phyloP scores from a whole-genome alignment of 1,140 invertebrate genomes.

The Asbolus verrucosus region DNA sequence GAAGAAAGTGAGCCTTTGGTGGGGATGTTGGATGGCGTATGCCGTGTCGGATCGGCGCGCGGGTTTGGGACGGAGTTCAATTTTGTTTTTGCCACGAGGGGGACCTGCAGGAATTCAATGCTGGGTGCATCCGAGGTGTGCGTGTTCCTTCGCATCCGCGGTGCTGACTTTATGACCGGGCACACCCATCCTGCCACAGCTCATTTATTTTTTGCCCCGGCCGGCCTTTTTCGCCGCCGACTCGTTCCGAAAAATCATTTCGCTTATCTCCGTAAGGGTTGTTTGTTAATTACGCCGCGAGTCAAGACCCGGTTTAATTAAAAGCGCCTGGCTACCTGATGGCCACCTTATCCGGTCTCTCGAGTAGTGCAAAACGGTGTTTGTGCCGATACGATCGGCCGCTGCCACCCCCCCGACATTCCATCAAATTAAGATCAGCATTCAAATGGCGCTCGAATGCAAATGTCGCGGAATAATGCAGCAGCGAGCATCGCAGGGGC shows the following conservation, averaged over 20 bases:
- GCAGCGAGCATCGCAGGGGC: slow-evolving; percentile 41
- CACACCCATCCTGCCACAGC: slow-evolving; percentile 50
- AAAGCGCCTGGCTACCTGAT: slow-evolving; percentile 34
- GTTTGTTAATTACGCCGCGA: slow-evolving; percentile 50
- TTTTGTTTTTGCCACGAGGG: no score
- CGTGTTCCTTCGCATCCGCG: slow-evolving; percentile 23
- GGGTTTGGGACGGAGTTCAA: no score
- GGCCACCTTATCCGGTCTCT: slow-evolving; percentile 57
- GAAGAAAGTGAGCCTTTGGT: no score
- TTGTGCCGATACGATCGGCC: slow-evolving; percentile 44
- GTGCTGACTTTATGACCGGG: slow-evolving; percentile 46
- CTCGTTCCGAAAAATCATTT: slow-evolving; percentile 51
- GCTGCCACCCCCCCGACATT: slow-evolving; percentile 40
- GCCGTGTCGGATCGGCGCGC: no score
- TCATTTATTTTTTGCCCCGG: slow-evolving; percentile 51
- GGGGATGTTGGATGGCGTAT: no score
- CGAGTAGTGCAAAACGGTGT: slow-evolving; percentile 51
- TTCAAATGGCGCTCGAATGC: slow-evolving; percentile 52
- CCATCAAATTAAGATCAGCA: slow-evolving; percentile 52
- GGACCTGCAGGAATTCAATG: not conserved
- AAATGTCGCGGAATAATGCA: slow-evolving; percentile 53
- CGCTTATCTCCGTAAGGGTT: slow-evolving; percentile 49
- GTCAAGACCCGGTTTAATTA: slow-evolving; percentile 54
- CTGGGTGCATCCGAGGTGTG: slow-evolving; percentile 15
- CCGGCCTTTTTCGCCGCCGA: slow-evolving; percentile 27